Base-by-base conservation (phyloP, 2,113 vertebrate genomes). In the Hemibagrus wyckioides region DNA sequence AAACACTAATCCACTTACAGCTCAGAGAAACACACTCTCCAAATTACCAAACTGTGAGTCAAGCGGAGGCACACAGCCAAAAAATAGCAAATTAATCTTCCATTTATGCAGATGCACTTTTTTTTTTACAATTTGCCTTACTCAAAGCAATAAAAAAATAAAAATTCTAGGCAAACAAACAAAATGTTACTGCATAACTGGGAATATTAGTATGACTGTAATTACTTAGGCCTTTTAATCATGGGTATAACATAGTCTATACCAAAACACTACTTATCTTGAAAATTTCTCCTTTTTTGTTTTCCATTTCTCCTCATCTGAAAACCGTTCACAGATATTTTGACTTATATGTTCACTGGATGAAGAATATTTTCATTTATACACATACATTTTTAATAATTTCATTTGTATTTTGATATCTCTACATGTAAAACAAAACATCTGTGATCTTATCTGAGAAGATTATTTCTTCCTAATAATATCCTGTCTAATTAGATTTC, bases 1-100 rank as follows among this genome's bases (percentile, higher is more conserved):
- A 73, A 82, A 82, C 85, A 71, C 28, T 59, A 65, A 69, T 86
- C 61, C 65, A 59, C 56, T 25, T 39, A 50, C 52, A 88, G 84
- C 41, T 63, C 36, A 33, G 33, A 56, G 10, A 85, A 85, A 30
- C 67, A 88, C 52, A 67, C n/a, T 69, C 41, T 85, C 61, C 57
- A 76, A 76, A 61, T 41, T 36, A 69, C 30, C 39, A 79, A 41
- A 77, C 19, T 1, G 59, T 77, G 80, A 65, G 48, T 75, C 21
- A 39, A 19, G 56, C 65, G 52, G 57, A 75, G 44, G 79, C 76
- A 59, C 57, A 52, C 30, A 80, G 63, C 87, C 56, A 80, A 80
- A 57, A 77, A 79, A 11, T n/a, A 33, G 25, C 36, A 30, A 65
- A 89, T 52, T 25, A 80, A 65, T 79, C 59, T 48, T 36, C n/a